Base-by-base conservation (phyloP, 2,797 vertebrate species). In the Naso thynnoides region DNA sequence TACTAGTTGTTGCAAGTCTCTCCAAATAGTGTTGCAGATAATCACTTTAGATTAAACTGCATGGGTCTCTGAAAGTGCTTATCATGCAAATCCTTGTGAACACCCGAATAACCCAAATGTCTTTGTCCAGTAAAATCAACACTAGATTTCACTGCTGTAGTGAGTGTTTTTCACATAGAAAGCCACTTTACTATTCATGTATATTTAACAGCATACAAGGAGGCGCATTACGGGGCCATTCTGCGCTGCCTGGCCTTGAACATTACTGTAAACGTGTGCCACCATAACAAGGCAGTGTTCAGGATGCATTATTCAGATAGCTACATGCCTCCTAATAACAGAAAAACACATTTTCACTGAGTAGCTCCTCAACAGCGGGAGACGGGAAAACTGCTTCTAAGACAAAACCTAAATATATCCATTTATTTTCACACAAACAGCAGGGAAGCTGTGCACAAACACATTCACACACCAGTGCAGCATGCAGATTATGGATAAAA, bases 251-350 rank as follows among this genome's bases (percentile, higher is more conserved):
- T 72, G 60, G 78, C 71, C 69, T 70, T 27, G 70, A 86, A 84
- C 81, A 80, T 76, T 76, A 80, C 52, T 31, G 73, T 64, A 57
- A 58, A 61, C 5, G 33, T 60, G 58, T 5, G 33, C 75, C 45
- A 69, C 54, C 42, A 38, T 73, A 68, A 81, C 83, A 64, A 71
- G 73, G 62, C 61, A 23, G 39, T 26, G 69, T 61, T 84, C 29
- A 42, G 23, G 49, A 91, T 93, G 71, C 85, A 94, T 92, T 86
- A 92, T 92, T 92, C 81, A 93, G 59, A 70, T 5, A 49, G 62
- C 67, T 78, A 78, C 73, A 81, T 21, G 67, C 70, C 73, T 85
- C 58, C 48, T 84, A 85, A 87, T 85, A 88, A 87, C 81, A 71
- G 33, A 76, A 82, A 78, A 87, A 83, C 73, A 83, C 68, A 70